phyloP scores from a whole-genome alignment of 1,140 invertebrate species.

The Macrosteles quadrilineatus region DNA sequence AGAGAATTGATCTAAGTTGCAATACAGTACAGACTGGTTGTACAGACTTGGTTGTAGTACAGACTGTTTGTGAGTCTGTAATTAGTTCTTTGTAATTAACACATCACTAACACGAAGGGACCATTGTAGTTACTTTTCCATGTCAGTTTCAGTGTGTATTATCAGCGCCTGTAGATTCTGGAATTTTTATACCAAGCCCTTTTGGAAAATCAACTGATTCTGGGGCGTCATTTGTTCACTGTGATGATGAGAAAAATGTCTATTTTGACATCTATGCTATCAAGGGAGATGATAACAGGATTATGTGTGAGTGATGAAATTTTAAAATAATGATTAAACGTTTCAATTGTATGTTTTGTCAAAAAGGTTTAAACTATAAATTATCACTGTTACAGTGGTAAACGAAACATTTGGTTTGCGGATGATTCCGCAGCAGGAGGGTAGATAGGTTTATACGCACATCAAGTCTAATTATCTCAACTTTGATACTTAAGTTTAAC shows the following conservation, averaged over 20 bases:
- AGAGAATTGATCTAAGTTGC: too few relatives aligned
- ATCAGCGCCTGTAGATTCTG: too few relatives aligned
- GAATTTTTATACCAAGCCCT: too few relatives aligned
- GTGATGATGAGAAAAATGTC: neutral
- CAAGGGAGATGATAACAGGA: neutral
- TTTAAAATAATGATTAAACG: too few relatives aligned
- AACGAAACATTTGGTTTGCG: neutral
- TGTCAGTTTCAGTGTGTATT: too few relatives aligned
- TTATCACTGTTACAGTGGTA: neutral
- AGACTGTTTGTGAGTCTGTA: too few relatives aligned
- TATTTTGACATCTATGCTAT: neutral
- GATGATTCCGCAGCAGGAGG: neutral
- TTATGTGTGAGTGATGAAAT: neutral
- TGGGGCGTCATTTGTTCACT: neutral
- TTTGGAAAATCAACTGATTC: too few relatives aligned
- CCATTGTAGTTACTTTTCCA: too few relatives aligned
- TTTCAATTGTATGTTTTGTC: neutral
- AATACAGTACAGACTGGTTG: too few relatives aligned
- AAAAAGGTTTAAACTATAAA: neutral
- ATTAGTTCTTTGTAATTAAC: too few relatives aligned
- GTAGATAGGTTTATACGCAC: neutral
- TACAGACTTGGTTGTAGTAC: too few relatives aligned
- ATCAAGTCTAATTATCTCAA: neutral
- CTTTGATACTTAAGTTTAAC: neutral
- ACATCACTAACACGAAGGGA: too few relatives aligned